Base-by-base conservation (phyloP, 2,797 vertebrate genomes). In the Capromys pilorides region DNA sequence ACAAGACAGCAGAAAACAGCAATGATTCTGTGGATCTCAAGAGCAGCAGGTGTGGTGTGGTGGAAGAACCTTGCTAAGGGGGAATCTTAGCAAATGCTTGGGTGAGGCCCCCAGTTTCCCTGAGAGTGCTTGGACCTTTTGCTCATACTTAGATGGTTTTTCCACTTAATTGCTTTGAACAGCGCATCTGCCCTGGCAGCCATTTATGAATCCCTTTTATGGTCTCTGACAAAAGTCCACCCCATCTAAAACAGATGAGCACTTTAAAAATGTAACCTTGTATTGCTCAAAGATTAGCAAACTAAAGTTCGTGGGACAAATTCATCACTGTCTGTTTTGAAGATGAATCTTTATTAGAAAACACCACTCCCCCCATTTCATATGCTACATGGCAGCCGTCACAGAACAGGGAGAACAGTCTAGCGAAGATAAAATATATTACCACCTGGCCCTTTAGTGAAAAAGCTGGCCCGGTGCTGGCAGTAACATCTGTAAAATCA, bases 191-290 rank as follows among this genome's bases (percentile, higher is more conserved):
- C 19, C 79, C 61, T 0, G 33, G 33, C 26, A 66, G n/a, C 51
- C 49, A 75, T 79, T 67, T 10, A 3, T 2, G 5, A 16, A 84
- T 8, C 64, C 78, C 21, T 66, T 59, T 36, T 31, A 51, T 1
- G 12, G 18, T 78, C 39, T 22, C 79, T 82, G 66, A 16, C 78
- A 41, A 49, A 86, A 83, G 18, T 31, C 73, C 75, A 82, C n/a
- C 33, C 26, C 80, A 78, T 84, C 28, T 80, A 57, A 93, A 86
- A 64, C 1, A 86, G 78, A 83, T 41, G 45, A 26, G 21, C 28
- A 31, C 78, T 90, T 93, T 69, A n/a, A 94, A 91, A 83, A 45
- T 7, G 4, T 79, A 28, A 45, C 19, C 62, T 62, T 90, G n/a
- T 54, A 62, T 83, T 64, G 92, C 67, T 6, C 13, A 24, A 86